A percentile compares a stretch with the other conserved stretches of the same genome.
Conservation (phyloP, 2,113 vertebrate species). For the Orthonyx spaldingii region DNA sequence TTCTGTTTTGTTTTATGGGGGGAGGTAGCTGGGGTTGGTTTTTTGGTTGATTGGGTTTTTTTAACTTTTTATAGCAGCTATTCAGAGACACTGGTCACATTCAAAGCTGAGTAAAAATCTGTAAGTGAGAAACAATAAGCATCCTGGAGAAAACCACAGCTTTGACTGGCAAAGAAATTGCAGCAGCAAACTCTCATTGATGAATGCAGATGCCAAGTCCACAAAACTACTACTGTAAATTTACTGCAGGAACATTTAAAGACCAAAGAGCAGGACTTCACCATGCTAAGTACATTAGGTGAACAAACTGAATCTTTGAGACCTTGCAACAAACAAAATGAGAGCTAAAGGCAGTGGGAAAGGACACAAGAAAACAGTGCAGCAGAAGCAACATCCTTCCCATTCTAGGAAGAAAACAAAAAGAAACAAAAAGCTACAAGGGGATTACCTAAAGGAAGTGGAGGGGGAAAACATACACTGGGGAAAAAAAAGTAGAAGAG, state of each 20-base stretch:
- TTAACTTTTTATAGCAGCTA: background rate
- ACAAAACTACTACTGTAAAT: background rate
- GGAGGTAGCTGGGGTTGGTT: background rate
- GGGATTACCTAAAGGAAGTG: accelerated
- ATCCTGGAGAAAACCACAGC: background rate
- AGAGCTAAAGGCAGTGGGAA: background rate
- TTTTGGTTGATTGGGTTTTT: background rate
- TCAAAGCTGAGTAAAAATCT: background rate
- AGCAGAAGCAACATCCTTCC: background rate
- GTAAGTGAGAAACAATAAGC: background rate
- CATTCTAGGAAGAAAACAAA: background rate
- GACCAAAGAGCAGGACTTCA: background rate
- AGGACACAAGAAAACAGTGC: background rate
- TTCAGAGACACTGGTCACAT: background rate
- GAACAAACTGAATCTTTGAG: background rate
- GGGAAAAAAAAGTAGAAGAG: background rate
- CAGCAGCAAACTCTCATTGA: background rate
- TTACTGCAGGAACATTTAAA: background rate
- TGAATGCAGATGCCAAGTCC: background rate
- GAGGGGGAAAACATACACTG: accelerated
- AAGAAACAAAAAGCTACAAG: background rate
- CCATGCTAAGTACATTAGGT: background rate
- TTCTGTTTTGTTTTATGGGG: background rate
- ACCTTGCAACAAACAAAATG: background rate
- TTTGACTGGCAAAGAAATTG: background rate